Conservation (phyloP, 1,140 invertebrate genomes). For the Gonioctena quinquepunctata region DNA sequence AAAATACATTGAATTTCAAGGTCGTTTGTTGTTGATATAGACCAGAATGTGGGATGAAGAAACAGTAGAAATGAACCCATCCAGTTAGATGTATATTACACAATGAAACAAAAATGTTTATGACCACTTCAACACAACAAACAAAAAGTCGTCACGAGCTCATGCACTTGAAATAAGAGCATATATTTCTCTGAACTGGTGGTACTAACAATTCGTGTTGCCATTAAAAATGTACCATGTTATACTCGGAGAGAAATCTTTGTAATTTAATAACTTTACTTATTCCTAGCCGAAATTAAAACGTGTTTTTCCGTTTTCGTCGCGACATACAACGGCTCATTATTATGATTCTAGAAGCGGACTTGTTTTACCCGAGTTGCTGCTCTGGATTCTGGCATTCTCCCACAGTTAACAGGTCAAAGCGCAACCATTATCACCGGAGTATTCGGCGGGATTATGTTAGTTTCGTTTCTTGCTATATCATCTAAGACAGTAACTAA, state of each 20-base stretch:
- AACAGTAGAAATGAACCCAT: too few relatives aligned
- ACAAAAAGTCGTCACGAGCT: too few relatives aligned
- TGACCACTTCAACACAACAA: too few relatives aligned
- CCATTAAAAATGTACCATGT: constrained; percentile 36
- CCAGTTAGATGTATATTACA: too few relatives aligned
- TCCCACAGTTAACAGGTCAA: neutral
- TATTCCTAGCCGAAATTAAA: constrained; percentile 7
- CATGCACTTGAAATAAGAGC: neutral
- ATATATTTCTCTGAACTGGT: neutral
- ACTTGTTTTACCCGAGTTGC: neutral
- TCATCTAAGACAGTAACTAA: too few relatives aligned
- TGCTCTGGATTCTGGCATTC: neutral
- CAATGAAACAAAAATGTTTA: too few relatives aligned
- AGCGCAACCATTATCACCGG: too few relatives aligned
- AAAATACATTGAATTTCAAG: too few relatives aligned
- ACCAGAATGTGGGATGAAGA: too few relatives aligned
- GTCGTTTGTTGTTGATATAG: too few relatives aligned
- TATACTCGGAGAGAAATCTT: constrained; percentile 24
- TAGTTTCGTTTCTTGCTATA: too few relatives aligned
- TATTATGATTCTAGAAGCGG: neutral
- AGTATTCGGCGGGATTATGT: too few relatives aligned
- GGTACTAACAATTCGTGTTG: constrained; percentile 15
- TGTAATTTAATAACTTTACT: neutral
- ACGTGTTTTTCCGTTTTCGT: constrained; percentile 3
- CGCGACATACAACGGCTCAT: neutral